Base-by-base conservation (phyloP, 2,113 vertebrate species). In the Morone chrysops region DNA sequence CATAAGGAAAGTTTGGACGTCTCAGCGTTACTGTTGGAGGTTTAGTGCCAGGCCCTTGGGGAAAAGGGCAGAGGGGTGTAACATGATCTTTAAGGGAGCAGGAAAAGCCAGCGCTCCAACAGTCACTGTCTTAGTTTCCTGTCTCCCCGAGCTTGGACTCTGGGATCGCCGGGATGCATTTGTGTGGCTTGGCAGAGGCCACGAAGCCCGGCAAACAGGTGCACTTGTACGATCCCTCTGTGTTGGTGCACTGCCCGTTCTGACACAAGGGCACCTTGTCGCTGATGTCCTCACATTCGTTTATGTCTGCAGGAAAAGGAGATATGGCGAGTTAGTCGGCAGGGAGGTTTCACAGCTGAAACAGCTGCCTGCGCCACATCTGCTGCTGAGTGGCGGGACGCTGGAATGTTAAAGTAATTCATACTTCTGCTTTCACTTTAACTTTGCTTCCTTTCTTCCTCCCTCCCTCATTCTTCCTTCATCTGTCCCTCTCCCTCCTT, bases 221-320 rank as follows among this genome's bases (percentile, higher is more conserved):
- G 94, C 98, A 99, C 93, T 92, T 96, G 92, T 97, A 99, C 48
- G 98, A 98, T 25, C 98, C 98, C 85, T 99, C 97, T 0, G 96
- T 97, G 95, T 99, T 99, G 93, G 93, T 83, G 1, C 98, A 99
- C 83, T 90, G 94, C 47, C 96, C 97, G 0, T 97, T 96, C 83
- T 79, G 94, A 87, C 98, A 99, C 87, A 98, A 93, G 2, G 95
- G 94, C 45, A 95, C 95, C n/a, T 96, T 94, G 93, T 92, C 92
- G 13, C 95, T 89, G 93, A 97, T 95, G 93, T 97, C 97, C 43
- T 98, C 96, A 6, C 98, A 99, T 81, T 99, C 97, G 2, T 99
- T 97, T 87, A 99, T 96, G 88, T 99, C 98, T 99, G 92, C 48
- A 70, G 86, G 81, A 40, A 69, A 75, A 74, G 16, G 25, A 83